phyloP scores from a whole-genome alignment of 2,113 vertebrate genomes.

The Caranx ignobilis region DNA sequence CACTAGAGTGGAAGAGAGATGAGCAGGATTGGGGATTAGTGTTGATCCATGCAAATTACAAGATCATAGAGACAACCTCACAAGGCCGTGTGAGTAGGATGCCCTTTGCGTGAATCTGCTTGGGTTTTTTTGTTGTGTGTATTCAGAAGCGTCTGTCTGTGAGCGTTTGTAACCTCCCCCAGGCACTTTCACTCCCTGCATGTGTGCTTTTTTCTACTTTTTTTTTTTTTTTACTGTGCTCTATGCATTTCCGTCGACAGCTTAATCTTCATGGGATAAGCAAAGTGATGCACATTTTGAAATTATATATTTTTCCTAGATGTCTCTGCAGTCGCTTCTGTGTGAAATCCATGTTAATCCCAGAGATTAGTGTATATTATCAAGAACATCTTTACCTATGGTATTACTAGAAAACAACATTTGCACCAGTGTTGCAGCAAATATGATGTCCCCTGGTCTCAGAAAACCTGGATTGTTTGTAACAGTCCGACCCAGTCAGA shows the following conservation, averaged over 20 bases:
- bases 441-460: background rate
- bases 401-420: constrained; percentile 44
- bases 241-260: background rate
- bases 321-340: background rate
- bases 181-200: background rate
- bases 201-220: background rate
- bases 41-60: constrained; percentile 78
- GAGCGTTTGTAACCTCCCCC: constrained; percentile 15
- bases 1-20: constrained; percentile 63
- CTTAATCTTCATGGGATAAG: constrained; percentile 8
- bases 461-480: constrained; percentile 9
- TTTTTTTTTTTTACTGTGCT: background rate
- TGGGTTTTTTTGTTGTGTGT: constrained; percentile 45
- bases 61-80: constrained; percentile 64
- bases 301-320: background rate
- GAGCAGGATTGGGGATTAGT: constrained; percentile 66
- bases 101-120: constrained; percentile 54
- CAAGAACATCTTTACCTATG: constrained; percentile 1
- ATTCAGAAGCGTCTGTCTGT: constrained; percentile 21
- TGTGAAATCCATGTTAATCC: constrained; percentile 36
- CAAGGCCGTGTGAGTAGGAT: constrained; percentile 51
- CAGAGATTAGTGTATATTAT: constrained; percentile 29
- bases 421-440: background rate
- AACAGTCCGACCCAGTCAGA: background rate
- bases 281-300: background rate